phyloP scores from a whole-genome alignment of 2,888 invertebrate genomes.

The Cancer borealis region DNA sequence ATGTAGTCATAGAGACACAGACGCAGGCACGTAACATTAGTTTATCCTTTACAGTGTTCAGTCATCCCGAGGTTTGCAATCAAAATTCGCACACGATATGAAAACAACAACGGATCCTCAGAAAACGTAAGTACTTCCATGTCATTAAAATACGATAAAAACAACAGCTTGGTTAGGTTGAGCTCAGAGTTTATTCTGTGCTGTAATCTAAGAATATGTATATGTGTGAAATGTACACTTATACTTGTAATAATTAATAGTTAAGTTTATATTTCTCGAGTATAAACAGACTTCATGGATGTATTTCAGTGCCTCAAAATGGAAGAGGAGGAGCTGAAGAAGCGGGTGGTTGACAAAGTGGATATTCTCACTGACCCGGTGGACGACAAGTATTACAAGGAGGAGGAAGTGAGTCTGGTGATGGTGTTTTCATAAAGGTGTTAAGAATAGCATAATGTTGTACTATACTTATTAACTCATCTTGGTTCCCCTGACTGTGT shows the following conservation, averaged over 20 bases:
- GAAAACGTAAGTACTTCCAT: conserved; percentile 88
- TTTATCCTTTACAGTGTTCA: conserved; percentile 87
- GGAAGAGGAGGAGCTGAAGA: conserved; percentile 86
- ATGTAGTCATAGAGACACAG: neutral
- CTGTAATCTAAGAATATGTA: too few relatives aligned
- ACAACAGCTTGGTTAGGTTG: too few relatives aligned
- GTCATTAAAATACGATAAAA: neutral
- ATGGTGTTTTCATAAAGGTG: neutral
- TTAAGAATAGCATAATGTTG: neutral
- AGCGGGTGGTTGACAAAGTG: conserved; percentile 88
- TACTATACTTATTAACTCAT: neutral
- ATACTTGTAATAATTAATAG: too few relatives aligned
- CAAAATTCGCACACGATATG: conserved; percentile 92
- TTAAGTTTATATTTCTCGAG: neutral
- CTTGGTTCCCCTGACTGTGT: neutral
- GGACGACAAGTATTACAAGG: conserved; percentile 92
- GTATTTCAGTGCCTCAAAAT: conserved; percentile 86
- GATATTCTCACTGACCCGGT: conserved; percentile 95
- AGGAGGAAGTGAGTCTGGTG: conserved; percentile 84
- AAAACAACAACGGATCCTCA: conserved; percentile 91
- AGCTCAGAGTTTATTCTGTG: too few relatives aligned
- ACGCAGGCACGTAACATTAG: neutral
- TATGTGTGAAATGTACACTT: too few relatives aligned
- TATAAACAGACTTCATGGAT: neutral
- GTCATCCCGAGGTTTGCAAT: conserved; percentile 92